Percentiles rank a stretch among this genome's conserved stretches.
These are phyloP conservation scores for Crepidodera aurea DNA, from an alignment of 2,888 invertebrate species.

Conservation along the genomic window DNA sequence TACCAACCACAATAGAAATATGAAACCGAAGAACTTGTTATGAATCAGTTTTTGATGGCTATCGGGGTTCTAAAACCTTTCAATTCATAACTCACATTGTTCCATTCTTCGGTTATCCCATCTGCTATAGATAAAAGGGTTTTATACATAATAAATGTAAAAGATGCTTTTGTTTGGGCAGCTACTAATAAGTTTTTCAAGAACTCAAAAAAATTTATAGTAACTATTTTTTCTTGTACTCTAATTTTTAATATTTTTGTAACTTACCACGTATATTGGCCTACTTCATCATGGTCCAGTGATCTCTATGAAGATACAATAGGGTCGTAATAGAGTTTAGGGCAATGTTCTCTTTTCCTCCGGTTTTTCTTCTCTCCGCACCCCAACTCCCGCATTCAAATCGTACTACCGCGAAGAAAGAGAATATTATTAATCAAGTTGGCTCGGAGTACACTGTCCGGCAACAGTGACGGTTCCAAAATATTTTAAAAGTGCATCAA, in stretches of 20 bases:
- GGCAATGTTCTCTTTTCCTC: slow-evolving; percentile 22
- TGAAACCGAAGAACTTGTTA: slow-evolving; percentile 42
- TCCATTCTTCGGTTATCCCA: background rate
- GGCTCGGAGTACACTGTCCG: slow-evolving; percentile 7
- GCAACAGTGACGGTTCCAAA: slow-evolving; percentile 5
- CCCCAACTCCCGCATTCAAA: slow-evolving; percentile 16
- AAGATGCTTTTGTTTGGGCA: background rate
- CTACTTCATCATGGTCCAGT: slow-evolving; percentile 23
- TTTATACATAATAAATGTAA: background rate
- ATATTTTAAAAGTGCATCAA: background rate
- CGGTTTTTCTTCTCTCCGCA: slow-evolving; percentile 4
- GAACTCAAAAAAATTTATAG: too few relatives aligned
- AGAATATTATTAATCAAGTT: slow-evolving; percentile 28
- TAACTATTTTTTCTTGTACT: too few relatives aligned
- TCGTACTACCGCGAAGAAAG: slow-evolving; percentile 9
- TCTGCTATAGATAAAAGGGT: slow-evolving; percentile 11
- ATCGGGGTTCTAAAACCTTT: slow-evolving; percentile 15
- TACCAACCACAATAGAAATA: slow-evolving; percentile 36
- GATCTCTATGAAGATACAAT: slow-evolving; percentile 23
- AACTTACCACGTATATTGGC: background rate
- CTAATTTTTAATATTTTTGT: too few relatives aligned
- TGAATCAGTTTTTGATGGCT: slow-evolving; percentile 37
- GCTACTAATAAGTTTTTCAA: too few relatives aligned
- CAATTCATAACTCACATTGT: slow-evolving; percentile 15
- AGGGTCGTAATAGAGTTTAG: slow-evolving; percentile 25